Base-by-base conservation (phyloP, 2,797 vertebrate species). In the Urophycis tenuis region DNA sequence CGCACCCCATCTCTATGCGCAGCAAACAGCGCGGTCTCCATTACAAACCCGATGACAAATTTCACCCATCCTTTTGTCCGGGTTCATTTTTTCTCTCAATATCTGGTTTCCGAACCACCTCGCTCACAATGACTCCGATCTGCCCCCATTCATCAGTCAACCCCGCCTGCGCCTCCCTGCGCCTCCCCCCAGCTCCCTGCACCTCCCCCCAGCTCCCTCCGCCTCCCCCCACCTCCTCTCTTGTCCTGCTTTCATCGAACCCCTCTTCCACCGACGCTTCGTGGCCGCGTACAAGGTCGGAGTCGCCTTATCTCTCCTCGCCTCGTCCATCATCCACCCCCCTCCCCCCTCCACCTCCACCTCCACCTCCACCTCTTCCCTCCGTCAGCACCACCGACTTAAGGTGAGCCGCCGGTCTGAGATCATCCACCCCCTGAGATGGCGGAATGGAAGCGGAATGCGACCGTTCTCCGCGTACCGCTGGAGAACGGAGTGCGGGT, bases 41-140 rank as follows among this genome's bases (percentile, higher is more conserved):
- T 31, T 82, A 75, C 82, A 77, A 71, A 72, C 45, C 72, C 3
- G 49, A 72, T 77, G 82, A 88, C 87, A 86, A n/a, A 35, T 80
- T 86, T 79, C 87, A 79, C 83, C 83, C 75, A 67, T 70, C 45
- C 9, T 74, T 82, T 8, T 30, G 75, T 71, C 76, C 75, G 67
- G 67, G 29, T 30, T 31, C 14, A 3, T n/a, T 6, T 31, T 71
- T 80, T 79, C 75, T 71, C 36, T 71, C 45, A 77, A 71, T n/a
- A 25, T 14, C 35, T 0, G 32, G 17, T 15, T 12, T 69, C 81
- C 73, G 78, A 31, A 82, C 77, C 45, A 72, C 17, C 29, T 25
- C 53, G 2, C 17, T 64, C n/a, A 7, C 19, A 64, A 19, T 25
- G 64, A 25, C 22, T 12, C 19, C 31, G 81, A 11, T 75, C 82